Evolutionary conservation across 2,113 vertebrate species (phyloP).

Genomic region (Caranx melampygus): DNA sequence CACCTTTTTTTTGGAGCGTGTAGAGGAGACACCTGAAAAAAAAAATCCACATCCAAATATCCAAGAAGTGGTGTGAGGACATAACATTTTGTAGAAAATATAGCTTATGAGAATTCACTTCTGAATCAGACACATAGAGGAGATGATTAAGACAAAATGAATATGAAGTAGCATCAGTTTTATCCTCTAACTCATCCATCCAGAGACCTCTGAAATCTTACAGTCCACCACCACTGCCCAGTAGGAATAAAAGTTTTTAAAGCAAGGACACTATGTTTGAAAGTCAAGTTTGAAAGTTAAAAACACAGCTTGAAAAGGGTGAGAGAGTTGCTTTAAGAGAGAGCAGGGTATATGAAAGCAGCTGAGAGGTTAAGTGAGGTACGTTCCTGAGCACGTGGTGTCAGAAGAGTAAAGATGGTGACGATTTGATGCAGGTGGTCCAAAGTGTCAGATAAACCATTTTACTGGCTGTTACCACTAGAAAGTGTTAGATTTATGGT

Average conservation of each 20-base stretch:
- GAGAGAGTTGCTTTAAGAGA: not conserved
- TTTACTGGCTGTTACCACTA: slow-evolving; percentile 37
- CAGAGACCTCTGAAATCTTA: not conserved
- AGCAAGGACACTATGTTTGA: not conserved
- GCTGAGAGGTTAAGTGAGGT: not conserved
- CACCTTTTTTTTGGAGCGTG: slow-evolving; percentile 1
- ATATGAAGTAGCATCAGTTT: not conserved
- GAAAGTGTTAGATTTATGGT: slow-evolving; percentile 55
- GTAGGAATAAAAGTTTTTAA: not conserved
- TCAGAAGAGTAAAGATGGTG: not conserved
- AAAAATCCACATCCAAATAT: too few species aligned
- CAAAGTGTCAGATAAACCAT: slow-evolving; percentile 49
- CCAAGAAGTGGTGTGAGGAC: not conserved
- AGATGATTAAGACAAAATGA: not conserved
- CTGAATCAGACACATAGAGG: not conserved
- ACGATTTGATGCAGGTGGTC: slow-evolving; percentile 16
- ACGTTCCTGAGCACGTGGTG: slow-evolving; percentile 39
- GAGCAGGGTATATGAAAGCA: not conserved
- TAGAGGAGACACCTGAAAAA: not conserved
- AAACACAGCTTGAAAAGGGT: not conserved
- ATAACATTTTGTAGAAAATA: not conserved
- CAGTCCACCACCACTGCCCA: not conserved
- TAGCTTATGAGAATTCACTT: not conserved
- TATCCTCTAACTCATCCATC: not conserved
- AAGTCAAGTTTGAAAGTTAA: not conserved